phyloP scores from a whole-genome alignment of 2,113 vertebrate species.

The Thomomys bottae region DNA sequence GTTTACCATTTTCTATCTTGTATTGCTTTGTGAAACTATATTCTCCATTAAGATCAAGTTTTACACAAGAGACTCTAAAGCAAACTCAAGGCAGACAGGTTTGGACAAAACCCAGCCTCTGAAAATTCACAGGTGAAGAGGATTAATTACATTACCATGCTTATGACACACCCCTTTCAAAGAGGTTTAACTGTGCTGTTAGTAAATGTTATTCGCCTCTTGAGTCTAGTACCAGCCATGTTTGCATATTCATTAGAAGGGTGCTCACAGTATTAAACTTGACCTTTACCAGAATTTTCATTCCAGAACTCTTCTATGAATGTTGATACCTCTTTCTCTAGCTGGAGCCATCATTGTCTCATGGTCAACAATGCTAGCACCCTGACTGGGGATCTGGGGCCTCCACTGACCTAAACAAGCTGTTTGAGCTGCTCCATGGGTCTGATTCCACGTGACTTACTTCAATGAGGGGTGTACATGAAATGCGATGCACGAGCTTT shows the following conservation, averaged over 20 bases:
- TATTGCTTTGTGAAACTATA: constrained; percentile 43
- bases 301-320: background rate
- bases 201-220: constrained; percentile 59
- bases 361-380: constrained; percentile 37
- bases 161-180: constrained; percentile 76
- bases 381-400: background rate
- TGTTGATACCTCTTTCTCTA: constrained; percentile 40
- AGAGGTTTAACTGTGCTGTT: constrained; percentile 62
- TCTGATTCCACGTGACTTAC: background rate
- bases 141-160: constrained; percentile 75
- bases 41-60: constrained; percentile 69
- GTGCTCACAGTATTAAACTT: constrained; percentile 45
- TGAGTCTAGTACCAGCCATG: constrained; percentile 38
- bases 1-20: constrained; percentile 47
- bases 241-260: constrained; percentile 78
- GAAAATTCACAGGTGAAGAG: constrained; percentile 77
- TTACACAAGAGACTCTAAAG: constrained; percentile 63
- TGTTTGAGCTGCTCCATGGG: background rate
- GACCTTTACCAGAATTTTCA: background rate
- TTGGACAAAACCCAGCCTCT: constrained; percentile 69
- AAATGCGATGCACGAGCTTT: accelerated
- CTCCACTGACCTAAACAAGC: background rate
- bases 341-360: constrained; percentile 33
- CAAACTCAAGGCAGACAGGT: constrained; percentile 60
- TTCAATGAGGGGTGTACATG: background rate